A percentile compares a stretch with the other conserved stretches of the same genome.
Conservation (phyloP, 2,113 vertebrate genomes). For the Stigmatopora argus region DNA sequence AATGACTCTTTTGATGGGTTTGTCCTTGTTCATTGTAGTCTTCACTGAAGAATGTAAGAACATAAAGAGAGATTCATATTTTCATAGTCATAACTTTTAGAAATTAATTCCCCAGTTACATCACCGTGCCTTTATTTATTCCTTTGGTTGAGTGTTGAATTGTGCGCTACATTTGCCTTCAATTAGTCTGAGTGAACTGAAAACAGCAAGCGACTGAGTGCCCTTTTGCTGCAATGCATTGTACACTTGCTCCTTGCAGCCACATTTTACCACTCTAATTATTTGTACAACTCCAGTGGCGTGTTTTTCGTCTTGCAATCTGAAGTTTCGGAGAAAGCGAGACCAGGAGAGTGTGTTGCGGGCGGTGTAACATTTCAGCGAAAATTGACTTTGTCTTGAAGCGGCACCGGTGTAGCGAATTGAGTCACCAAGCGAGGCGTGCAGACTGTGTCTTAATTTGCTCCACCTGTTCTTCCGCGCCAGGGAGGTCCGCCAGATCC, state of each 20-base stretch:
- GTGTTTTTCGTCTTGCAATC: constrained; percentile 53
- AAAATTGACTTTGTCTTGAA: constrained; percentile 67
- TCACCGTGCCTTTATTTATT: constrained; percentile 28
- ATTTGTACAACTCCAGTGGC: constrained; percentile 48
- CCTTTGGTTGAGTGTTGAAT: constrained; percentile 14
- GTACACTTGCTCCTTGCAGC: constrained; percentile 26
- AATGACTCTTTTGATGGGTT: constrained; percentile 34
- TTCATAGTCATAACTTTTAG: constrained; percentile 40
- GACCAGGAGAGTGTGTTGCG: constrained; percentile 46
- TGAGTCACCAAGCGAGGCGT: constrained; percentile 52
- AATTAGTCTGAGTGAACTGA: constrained; percentile 4
- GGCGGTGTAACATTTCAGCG: constrained; percentile 59
- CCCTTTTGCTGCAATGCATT: constrained; percentile 7
- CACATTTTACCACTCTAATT: constrained; percentile 49
- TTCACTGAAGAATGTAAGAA: not conserved
- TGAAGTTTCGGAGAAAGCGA: constrained; percentile 52
- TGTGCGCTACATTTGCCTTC: constrained; percentile 1
- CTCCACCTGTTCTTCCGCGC: constrained; percentile 72
- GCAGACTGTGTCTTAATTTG: constrained; percentile 73
- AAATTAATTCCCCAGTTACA: not conserved
- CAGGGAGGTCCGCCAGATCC: constrained; percentile 73
- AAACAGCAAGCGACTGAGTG: not conserved
- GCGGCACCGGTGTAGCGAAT: constrained; percentile 57
- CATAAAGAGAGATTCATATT: constrained; percentile 24
- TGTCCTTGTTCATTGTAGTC: constrained; percentile 17